Percentiles rank a stretch among this genome's conserved stretches.
These are phyloP conservation scores for Trypoxylon attenuatum DNA, from an alignment of 2,888 invertebrate species.

Conservation along the genomic window DNA sequence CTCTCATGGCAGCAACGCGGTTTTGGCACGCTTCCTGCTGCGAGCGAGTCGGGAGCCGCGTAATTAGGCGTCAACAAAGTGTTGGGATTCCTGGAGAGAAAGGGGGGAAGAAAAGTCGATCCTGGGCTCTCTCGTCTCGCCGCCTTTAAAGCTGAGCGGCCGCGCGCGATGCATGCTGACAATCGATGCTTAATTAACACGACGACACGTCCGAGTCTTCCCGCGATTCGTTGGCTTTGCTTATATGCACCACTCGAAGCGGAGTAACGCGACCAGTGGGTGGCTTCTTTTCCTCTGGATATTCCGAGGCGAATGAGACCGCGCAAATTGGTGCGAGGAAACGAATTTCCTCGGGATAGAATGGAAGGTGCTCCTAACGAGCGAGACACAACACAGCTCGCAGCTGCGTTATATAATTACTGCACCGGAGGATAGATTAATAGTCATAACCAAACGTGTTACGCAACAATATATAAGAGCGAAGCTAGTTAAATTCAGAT, in stretches of 20 bases:
- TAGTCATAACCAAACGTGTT: conserved; percentile 53
- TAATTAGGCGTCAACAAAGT: conserved; percentile 49
- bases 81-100: conserved; percentile 42
- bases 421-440: conserved; percentile 49
- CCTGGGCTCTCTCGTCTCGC: not conserved
- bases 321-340: not conserved
- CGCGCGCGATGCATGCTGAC: too few species aligned
- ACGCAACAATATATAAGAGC: conserved; percentile 35
- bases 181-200: conserved; percentile 33
- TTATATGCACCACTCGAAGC: not conserved
- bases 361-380: conserved; percentile 41
- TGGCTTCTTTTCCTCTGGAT: too few species aligned
- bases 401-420: conserved; percentile 57
- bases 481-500: conserved; percentile 16
- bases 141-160: too few species aligned
- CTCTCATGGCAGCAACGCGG: conserved; percentile 13
- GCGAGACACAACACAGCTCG: conserved; percentile 26
- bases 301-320: too few species aligned
- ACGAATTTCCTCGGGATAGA: conserved; percentile 27
- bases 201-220: conserved; percentile 37
- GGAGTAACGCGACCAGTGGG: too few species aligned
- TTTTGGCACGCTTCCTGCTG: conserved; percentile 52
- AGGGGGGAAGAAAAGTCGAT: conserved; percentile 7
- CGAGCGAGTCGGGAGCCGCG: too few species aligned
- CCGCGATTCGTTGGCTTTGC: not conserved